These are phyloP conservation scores for Ptilodon capucinus DNA, from an alignment of 2,888 invertebrate species.

Conservation along the genomic window DNA sequence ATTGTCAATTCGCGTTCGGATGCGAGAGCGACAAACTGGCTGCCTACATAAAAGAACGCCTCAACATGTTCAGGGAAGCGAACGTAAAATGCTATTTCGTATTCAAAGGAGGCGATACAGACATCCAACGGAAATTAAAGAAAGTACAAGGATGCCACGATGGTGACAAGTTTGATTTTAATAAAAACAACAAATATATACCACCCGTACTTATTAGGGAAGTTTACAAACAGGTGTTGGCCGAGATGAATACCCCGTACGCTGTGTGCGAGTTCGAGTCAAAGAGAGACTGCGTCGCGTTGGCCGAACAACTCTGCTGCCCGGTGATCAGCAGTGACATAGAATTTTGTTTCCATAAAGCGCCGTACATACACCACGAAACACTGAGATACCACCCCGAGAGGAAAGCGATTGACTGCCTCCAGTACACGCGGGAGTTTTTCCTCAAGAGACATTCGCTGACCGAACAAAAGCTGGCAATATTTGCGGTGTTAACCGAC, in stretches of 20 bases:
- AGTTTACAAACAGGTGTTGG: conserved; percentile 36
- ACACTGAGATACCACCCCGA: conserved; percentile 16
- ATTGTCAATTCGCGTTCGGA: too few species aligned
- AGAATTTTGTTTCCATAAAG: conserved; percentile 40
- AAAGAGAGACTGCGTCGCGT: conserved; percentile 42
- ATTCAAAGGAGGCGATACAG: too few species aligned
- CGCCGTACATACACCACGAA: conserved; percentile 34
- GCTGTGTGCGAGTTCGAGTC: conserved; percentile 35
- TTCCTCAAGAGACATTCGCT: conserved; percentile 32
- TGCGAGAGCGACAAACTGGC: too few species aligned
- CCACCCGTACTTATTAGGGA: conserved; percentile 36
- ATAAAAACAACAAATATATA: not conserved
- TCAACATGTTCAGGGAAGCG: too few species aligned
- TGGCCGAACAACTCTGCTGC: conserved; percentile 43
- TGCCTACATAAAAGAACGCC: too few species aligned
- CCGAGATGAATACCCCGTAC: conserved; percentile 41
- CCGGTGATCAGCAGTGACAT: conserved; percentile 44
- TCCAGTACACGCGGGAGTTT: conserved; percentile 24
- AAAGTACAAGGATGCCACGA: too few species aligned
- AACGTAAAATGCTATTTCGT: too few species aligned
- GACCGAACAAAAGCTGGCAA: conserved; percentile 29
- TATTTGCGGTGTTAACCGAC: conserved; percentile 40
- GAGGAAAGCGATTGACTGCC: conserved; percentile 19
- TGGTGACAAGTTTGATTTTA: conserved; percentile 1
- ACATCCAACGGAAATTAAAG: too few species aligned